These are phyloP conservation scores for Herminia tarsipennalis DNA, from an alignment of 2,888 invertebrate genomes.

Conservation along the genomic window DNA sequence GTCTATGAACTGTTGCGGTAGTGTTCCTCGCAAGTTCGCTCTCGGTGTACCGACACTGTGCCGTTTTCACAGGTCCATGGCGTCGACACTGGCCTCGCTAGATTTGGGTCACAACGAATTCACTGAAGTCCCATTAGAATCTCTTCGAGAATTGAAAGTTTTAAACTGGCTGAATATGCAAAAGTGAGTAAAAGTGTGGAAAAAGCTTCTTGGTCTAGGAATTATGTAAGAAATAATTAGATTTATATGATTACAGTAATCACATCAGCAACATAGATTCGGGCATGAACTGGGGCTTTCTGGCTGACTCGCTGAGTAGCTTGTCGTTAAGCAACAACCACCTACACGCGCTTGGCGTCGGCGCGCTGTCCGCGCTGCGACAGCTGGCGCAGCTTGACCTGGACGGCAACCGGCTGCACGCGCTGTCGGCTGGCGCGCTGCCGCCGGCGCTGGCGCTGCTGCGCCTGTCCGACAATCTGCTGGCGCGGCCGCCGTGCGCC, in stretches of 20 bases:
- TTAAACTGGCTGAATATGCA: conserved; percentile 92
- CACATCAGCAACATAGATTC: conserved; percentile 79
- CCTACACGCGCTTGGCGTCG: conserved; percentile 76
- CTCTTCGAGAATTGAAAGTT: conserved; percentile 87
- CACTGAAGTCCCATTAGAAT: conserved; percentile 88
- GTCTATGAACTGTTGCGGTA: too few relatives aligned
- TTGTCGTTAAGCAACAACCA: conserved; percentile 92
- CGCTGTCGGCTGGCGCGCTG: conserved; percentile 84
- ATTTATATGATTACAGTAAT: conserved; percentile 85
- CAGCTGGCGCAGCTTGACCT: conserved; percentile 86
- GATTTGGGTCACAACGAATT: conserved; percentile 91
- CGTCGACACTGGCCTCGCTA: conserved; percentile 90
- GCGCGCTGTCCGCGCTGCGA: conserved; percentile 87
- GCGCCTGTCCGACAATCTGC: conserved; percentile 88
- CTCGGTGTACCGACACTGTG: neutral
- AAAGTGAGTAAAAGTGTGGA: too few relatives aligned
- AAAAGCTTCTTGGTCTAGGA: too few relatives aligned
- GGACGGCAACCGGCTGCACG: conserved; percentile 88
- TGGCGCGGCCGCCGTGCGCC: conserved; percentile 86
- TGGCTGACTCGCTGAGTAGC: conserved; percentile 89
- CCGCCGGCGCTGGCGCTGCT: conserved; percentile 87
- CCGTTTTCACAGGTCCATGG: conserved; percentile 88
- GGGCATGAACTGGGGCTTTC: conserved; percentile 88
- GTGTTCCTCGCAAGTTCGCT: too few relatives aligned
- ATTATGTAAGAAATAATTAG: neutral